These are phyloP conservation scores for Pyrocoelia pectoralis DNA, from an alignment of 2,888 invertebrate genomes.

Conservation along the genomic window DNA sequence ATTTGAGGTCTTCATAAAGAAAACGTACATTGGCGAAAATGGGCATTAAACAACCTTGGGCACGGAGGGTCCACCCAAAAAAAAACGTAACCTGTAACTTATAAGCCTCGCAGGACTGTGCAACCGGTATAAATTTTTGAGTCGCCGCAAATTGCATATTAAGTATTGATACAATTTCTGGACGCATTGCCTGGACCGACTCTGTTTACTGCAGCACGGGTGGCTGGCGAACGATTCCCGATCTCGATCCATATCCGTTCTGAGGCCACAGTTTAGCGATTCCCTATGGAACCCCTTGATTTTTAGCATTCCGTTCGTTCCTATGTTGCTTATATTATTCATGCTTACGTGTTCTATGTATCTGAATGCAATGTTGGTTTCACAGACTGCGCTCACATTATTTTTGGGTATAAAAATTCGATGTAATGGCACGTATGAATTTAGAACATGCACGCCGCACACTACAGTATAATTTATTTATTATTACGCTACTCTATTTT, in stretches of 20 bases:
- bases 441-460: conserved; percentile 27
- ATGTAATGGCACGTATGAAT: conserved; percentile 43
- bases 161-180: conserved; percentile 55
- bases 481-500: background rate
- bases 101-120: conserved; percentile 43
- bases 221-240: conserved; percentile 42
- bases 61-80: conserved; percentile 21
- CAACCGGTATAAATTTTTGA: conserved; percentile 53
- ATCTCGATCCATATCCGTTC: conserved; percentile 44
- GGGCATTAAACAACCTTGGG: conserved; percentile 24
- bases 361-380: conserved; percentile 49
- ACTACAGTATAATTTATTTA: conserved; percentile 25
- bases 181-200: conserved; percentile 44
- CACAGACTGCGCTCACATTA: conserved; percentile 42
- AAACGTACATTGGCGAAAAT: conserved; percentile 40
- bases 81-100: conserved; percentile 39
- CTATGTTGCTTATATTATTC: conserved; percentile 53
- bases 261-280: conserved; percentile 47
- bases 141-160: conserved; percentile 54
- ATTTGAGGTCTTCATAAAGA: conserved; percentile 45
- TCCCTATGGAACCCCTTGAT: conserved; percentile 51
- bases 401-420: conserved; percentile 43
- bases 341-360: conserved; percentile 54
- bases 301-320: conserved; percentile 54
- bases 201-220: conserved; percentile 40